A percentile compares a stretch with the other conserved stretches of the same genome.
Conservation (phyloP, 2,888 invertebrate species). For the Torymus auratus region DNA sequence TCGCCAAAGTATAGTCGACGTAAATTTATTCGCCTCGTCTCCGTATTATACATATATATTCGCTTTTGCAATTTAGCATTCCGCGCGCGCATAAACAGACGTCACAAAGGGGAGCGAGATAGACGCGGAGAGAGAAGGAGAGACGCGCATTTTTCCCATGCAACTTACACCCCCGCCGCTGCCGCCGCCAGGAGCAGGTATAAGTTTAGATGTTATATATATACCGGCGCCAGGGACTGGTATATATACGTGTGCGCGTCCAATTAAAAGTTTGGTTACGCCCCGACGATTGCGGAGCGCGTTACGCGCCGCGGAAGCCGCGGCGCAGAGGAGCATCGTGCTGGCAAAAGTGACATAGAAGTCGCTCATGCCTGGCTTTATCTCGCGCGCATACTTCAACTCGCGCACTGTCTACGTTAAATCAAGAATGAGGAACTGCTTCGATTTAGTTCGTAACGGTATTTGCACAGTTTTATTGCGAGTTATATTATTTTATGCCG, state of each 20-base stretch:
- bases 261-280: slow-evolving; percentile 54
- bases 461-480: no score
- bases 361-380: no score
- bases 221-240: neutral
- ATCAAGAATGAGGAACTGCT: no score
- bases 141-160: neutral
- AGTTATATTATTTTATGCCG: no score
- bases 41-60: neutral
- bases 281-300: neutral
- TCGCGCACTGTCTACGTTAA: no score
- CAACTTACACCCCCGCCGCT: neutral
- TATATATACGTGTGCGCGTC: slow-evolving; percentile 2
- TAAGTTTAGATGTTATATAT: neutral
- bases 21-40: slow-evolving; percentile 39
- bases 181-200: neutral
- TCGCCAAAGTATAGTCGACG: slow-evolving; percentile 12
- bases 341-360: no score
- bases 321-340: no score
- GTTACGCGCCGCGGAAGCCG: no score
- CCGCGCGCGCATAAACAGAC: slow-evolving; percentile 5
- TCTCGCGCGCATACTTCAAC: no score
- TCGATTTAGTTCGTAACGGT: no score
- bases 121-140: neutral
- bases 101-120: neutral
- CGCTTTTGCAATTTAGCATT: slow-evolving; percentile 33